Base-by-base conservation (phyloP, 92 coral and sea anemone species). In the Porites divaricata region DNA sequence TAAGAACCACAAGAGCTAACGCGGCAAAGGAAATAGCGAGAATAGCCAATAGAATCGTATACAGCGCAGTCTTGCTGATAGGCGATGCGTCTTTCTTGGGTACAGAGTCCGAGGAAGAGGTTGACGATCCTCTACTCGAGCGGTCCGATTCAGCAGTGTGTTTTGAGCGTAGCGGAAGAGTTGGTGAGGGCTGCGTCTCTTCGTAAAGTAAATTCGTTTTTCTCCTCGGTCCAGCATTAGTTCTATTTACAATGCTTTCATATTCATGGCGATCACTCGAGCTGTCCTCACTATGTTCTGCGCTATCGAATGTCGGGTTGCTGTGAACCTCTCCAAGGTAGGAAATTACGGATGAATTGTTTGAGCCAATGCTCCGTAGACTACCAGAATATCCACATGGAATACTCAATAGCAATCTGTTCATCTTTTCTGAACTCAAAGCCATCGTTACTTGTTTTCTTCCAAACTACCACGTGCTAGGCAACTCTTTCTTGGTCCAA, bases 1-100 rank as follows among this genome's bases (percentile, higher is more conserved):
- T 12, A 8, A 73, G 77, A 51, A 73, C 21, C 16, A 73, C 77
- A 1, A 73, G 62, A 9, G 8, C 62, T 51, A 73, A 52, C 61
- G 77, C 77, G 19, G 77, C 77, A 1, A n/a, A n/a, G 8, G 77
- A 51, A 73, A 73, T 28, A 73, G 58, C 62, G 63, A 53, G 53
- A 73, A 21, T 73, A 52, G 53, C 61, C 13, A 52, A 45, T 7
- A 73, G 21, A 52, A 73, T 5, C 0, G 45, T 21, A 21, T 51
- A 49, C 76, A 50, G 11, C 19, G 6, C 41, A 11, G 53, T 51
- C 35, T 22, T 73, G 23, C 62, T 53, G 62, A 73, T 28, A 50
- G 20, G 4, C 19, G 20, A 3, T 12, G 20, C n/a, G 14, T 45
- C 77, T 51, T 52, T 22, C 77, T 21, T 52, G 63, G 8, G 63